These are phyloP conservation scores for Poeciliopsis paucimaculata DNA, from an alignment of 2,797 vertebrate genomes.

Conservation along the genomic window DNA sequence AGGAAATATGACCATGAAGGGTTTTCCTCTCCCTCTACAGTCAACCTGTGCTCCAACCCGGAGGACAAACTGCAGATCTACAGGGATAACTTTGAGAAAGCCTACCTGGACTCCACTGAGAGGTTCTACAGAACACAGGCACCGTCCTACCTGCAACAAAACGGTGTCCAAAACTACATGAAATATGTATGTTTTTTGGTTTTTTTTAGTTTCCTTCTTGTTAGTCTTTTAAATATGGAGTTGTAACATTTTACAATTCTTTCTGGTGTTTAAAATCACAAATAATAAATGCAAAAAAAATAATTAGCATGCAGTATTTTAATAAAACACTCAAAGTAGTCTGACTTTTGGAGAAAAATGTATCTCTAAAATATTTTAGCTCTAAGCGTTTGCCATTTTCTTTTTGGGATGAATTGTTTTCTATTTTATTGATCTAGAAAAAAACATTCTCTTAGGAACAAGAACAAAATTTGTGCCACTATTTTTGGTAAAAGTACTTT, in stretches of 20 bases:
- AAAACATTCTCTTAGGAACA: not conserved
- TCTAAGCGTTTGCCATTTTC: not conserved
- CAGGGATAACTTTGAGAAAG: constrained; percentile 99
- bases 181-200: constrained; percentile 87
- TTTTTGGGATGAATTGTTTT: not conserved
- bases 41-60: constrained; percentile 96
- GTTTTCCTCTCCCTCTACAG: constrained; percentile 67
- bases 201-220: not conserved
- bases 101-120: constrained; percentile 97
- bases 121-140: constrained; percentile 98
- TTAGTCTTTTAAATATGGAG: not conserved
- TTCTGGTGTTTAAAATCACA: not conserved
- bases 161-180: constrained; percentile 99
- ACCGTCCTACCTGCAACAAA: constrained; percentile 97
- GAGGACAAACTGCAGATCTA: constrained; percentile 99
- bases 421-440: not conserved
- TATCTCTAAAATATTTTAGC: not conserved
- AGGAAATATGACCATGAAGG: no score
- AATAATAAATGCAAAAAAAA: not conserved
- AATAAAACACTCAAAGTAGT: not conserved
- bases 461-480: not conserved
- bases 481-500: not conserved
- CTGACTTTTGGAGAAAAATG: not conserved
- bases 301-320: not conserved
- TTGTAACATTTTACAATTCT: not conserved